Evolutionary conservation across 2,888 invertebrate species (phyloP), one percentile per base, ranked within the genome.

Genomic region (Ctenicera cuprea): DNA sequence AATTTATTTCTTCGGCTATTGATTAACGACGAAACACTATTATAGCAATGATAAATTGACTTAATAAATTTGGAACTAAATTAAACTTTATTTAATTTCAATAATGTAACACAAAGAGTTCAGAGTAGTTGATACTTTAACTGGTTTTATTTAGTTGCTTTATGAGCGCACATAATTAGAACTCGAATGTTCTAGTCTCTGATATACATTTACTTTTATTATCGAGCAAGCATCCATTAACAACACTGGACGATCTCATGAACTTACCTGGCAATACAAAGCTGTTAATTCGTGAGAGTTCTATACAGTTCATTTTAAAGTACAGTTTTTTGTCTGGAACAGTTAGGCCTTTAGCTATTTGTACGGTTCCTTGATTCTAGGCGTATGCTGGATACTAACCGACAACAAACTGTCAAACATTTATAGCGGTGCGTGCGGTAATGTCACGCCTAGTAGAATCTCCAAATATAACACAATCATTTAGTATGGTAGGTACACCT

Each of bases 371-470:
- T 54, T 68, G 67, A 30, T 63, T 73, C 54, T 54, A 45, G 20
- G 43, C 41, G 54, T 48, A 63, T 57, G 43, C 45, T 71, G 59
- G 43, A 73, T 72, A 72, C 57, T 73, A 63, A 68, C 73, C 67
- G 63, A 73, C 68, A 73, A 73, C n/a, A n/a, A n/a, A n/a, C 68
- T 68, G 68, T 68, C 68, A 73, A 72, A 73, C 57, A 52, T 63
- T 68, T 64, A 63, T 54, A 68, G 63, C 62, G 54, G 52, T 63
- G 63, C 63, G 67, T 73, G 62, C 16, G 5, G n/a, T 37, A 62
- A 52, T 48, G 73, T 73, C 18, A 68, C 54, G 62, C 68, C 43
- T 63, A 45, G 64, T 62, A 50, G 37, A 30, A 52, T 65, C 37
- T 48, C 37, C 57, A 50, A 61, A 38, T 50, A 57, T 41, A 71